A percentile compares a stretch with the other conserved stretches of the same genome.
These are phyloP conservation scores for Sebastes minor DNA, from an alignment of 2,797 vertebrate genomes.

Conservation along the genomic window DNA sequence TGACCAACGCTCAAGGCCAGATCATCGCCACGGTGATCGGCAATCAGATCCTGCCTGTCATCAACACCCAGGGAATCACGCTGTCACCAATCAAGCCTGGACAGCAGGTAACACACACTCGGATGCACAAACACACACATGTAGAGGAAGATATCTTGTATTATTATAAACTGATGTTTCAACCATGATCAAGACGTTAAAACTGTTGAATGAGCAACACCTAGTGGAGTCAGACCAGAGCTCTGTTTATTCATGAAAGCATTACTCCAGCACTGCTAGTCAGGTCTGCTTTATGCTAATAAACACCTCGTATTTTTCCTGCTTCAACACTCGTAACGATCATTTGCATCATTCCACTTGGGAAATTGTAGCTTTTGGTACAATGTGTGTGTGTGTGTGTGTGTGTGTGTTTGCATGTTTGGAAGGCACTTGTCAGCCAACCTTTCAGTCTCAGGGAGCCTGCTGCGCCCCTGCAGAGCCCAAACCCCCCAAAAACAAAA, in stretches of 20 bases:
- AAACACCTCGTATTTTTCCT: constrained; percentile 13
- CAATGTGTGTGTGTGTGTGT: constrained; percentile 3
- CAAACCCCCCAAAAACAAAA: constrained; percentile 22
- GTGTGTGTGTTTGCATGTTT: constrained; percentile 17
- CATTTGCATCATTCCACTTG: constrained; percentile 57
- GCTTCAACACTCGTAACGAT: constrained; percentile 36
- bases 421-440: constrained; percentile 69
- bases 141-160: constrained; percentile 16
- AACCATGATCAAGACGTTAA: constrained; percentile 29
- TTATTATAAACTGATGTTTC: constrained; percentile 37
- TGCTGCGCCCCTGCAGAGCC: constrained; percentile 59
- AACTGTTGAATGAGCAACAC: constrained; percentile 66
- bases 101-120: constrained; percentile 89
- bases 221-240: constrained; percentile 60
- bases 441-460: constrained; percentile 62
- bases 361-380: constrained; percentile 36
- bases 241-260: constrained; percentile 28
- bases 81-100: constrained; percentile 97
- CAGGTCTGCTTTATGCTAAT: constrained; percentile 30
- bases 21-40: constrained; percentile 99
- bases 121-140: constrained; percentile 18
- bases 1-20: constrained; percentile 99
- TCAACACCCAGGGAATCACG: constrained; percentile 99
- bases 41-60: constrained; percentile 99
- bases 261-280: not conserved